A percentile compares a stretch with the other conserved stretches of the same genome.
Conservation (phyloP, 2,888 invertebrate genomes). For the Lasioglossum lativentre region DNA sequence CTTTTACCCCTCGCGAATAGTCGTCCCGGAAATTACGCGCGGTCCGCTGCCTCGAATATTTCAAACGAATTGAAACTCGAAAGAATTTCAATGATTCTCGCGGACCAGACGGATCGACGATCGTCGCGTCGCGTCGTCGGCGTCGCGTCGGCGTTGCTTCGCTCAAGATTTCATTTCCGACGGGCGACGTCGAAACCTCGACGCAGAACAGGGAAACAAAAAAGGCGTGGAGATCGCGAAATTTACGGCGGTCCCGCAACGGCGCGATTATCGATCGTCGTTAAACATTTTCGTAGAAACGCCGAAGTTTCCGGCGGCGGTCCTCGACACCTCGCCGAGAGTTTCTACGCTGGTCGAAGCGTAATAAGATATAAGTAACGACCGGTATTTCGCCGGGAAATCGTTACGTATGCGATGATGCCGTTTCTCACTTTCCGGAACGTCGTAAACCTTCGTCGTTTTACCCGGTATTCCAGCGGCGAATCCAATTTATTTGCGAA, state of each 20-base stretch:
- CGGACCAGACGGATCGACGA: not conserved
- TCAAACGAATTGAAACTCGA: slow-evolving; percentile 14
- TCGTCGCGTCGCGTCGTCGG: no score
- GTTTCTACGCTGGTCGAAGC: slow-evolving; percentile 14
- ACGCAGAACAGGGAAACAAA: not conserved
- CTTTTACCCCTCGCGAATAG: not conserved
- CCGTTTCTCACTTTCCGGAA: slow-evolving; percentile 5
- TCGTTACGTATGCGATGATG: not conserved
- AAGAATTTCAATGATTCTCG: slow-evolving; percentile 16
- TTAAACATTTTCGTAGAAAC: slow-evolving; percentile 16
- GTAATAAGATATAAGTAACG: slow-evolving; percentile 12
- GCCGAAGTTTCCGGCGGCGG: not conserved
- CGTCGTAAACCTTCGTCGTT: slow-evolving; percentile 9
- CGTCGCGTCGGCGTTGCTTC: not conserved
- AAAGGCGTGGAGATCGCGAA: not conserved
- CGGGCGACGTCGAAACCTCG: no score
- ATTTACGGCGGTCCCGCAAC: not conserved
- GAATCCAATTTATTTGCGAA: not conserved
- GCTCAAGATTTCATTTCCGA: slow-evolving; percentile 6
- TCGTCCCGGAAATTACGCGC: slow-evolving; percentile 21
- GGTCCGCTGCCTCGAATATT: slow-evolving; percentile 14
- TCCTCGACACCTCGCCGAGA: not conserved
- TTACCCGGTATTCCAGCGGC: not conserved
- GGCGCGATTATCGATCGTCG: slow-evolving; percentile 18
- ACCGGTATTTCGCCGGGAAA: slow-evolving; percentile 14